Evolutionary conservation across 2,888 invertebrate genomes (phyloP).

Genomic region (Rambutsinella grinnellia): DNA sequence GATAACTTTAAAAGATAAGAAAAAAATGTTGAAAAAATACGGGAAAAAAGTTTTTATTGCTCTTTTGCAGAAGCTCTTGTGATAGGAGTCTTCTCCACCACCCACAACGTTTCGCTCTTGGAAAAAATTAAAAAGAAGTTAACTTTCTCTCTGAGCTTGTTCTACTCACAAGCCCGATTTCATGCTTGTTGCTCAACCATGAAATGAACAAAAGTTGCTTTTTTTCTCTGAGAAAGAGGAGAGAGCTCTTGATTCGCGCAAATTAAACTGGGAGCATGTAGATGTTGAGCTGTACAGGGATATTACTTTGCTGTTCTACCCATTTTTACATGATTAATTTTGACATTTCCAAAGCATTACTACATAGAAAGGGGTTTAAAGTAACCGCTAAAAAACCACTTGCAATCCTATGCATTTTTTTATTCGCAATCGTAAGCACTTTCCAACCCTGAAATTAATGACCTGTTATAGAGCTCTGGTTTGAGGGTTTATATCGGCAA

Average conservation of each 20-base stretch:
- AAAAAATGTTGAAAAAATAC: neutral
- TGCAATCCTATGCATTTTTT: too few relatives aligned
- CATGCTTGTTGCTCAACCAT: constrained; percentile 54
- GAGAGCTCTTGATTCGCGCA: neutral
- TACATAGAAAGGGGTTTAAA: too few relatives aligned
- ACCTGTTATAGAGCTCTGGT: too few relatives aligned
- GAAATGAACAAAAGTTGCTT: constrained; percentile 33
- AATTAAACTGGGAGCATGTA: neutral
- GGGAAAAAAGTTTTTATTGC: neutral
- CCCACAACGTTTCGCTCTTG: neutral
- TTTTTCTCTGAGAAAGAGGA: neutral
- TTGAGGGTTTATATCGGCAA: too few relatives aligned
- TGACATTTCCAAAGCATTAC: too few relatives aligned
- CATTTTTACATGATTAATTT: neutral
- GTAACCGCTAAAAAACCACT: too few relatives aligned
- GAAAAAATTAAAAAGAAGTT: constrained; percentile 4
- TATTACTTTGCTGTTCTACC: neutral
- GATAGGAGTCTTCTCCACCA: neutral
- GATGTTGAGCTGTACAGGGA: neutral
- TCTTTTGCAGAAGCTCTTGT: constrained; percentile 5
- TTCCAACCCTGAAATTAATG: too few relatives aligned
- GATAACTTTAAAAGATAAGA: constrained; percentile 3
- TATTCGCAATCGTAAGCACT: too few relatives aligned
- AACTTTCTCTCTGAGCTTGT: neutral
- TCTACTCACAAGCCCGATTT: constrained; percentile 22